Evolutionary conservation across 2,797 vertebrate genomes (phyloP), one percentile per base, ranked within the genome.

Genomic region (Rhinoraja longicauda): DNA sequence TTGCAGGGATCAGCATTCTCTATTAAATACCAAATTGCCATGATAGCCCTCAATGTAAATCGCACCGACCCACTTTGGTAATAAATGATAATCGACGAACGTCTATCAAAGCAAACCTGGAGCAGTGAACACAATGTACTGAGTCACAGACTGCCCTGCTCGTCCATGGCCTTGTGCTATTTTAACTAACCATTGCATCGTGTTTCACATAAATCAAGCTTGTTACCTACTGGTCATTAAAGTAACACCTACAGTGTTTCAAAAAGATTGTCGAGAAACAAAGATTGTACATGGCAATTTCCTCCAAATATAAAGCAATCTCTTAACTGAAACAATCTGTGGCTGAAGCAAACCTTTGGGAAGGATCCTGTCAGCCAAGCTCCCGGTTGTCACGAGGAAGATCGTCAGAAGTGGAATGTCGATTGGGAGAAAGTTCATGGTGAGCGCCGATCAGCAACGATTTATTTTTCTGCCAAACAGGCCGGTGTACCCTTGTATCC

Each of bases 331-430:
- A 93, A 72, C 90, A 94, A 70, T 59, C 73, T 93, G 93, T 92
- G 32, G 36, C 92, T 93, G 67, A 93, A 93, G 94, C 97, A 94
- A 95, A 98, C 97, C 97, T 98, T 97, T 97, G 13, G 95, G 97
- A 93, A 96, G 95, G 1, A 93, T 97, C 82, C 70, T 26, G 45
- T 96, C 95, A 10, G 96, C 96, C 94, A 96, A 94, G 93, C 96
- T 95, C 94, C 97, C 94, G 94, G 95, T 95, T 93, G 95, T 95
- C 95, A 97, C 94, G 76, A 95, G 95, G 93, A 98, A 94, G 94
- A 97, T 93, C 21, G 96, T 95, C 93, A 96, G 93, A 94, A 97
- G 94, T 94, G 96, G 94, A 97, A 97, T 96, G 97, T 97, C 95
- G 95, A 95, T 93, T 10, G 95, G 45, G 90, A 26, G 93, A 93